Base-by-base conservation (phyloP, 1,140 invertebrate genomes). In the Ostrea edulis region DNA sequence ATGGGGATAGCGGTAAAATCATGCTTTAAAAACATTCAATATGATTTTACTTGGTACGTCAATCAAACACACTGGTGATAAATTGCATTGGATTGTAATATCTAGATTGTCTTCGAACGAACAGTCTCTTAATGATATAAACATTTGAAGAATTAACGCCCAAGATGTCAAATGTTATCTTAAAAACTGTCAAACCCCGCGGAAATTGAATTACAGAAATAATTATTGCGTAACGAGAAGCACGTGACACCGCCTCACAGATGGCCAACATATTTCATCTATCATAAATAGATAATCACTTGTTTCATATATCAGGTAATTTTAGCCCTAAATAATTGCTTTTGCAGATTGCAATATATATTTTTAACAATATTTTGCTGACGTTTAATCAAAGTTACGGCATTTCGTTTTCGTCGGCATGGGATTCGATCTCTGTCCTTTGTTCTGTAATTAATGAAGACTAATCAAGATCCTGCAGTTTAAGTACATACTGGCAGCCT, bases 201-300 rank as follows among this genome's bases (percentile, higher is more conserved):
- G 25, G 22, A 44, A 71, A 71, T 71, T 71, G 22, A 71, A 29
- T 71, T 71, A 71, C 68, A 29, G 68, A 35, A 71, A 71, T 71
- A 71, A 71, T 71, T 29, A 71, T 71, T 71, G 29, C 68, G 68
- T 71, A 71, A 71, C 68, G 4, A 25, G 22, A 14, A 35, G 22
- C 12, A 35, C 22, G 25, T 29, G 68, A 71, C 68, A 71, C 68
- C 9, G 25, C 68, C 12, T 29, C 68, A 71, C 68, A 71, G 68
- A 29, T 71, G 68, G 68, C 22, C 68, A 14, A 35, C 22, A 71
- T 25, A 71, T 71, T 71, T 71, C 68, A 71, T 71, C 68, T 29
- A 25, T 71, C 68, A 71, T 29, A 71, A 71, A 71, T 25, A 71
- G 68, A 71, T 71, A 71, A 71, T 35, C 68, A 14, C 22, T 71